Percentiles rank a stretch among this genome's conserved stretches.
These are phyloP conservation scores for Chamaea fasciata DNA, from an alignment of 2,113 vertebrate genomes.

Conservation along the genomic window DNA sequence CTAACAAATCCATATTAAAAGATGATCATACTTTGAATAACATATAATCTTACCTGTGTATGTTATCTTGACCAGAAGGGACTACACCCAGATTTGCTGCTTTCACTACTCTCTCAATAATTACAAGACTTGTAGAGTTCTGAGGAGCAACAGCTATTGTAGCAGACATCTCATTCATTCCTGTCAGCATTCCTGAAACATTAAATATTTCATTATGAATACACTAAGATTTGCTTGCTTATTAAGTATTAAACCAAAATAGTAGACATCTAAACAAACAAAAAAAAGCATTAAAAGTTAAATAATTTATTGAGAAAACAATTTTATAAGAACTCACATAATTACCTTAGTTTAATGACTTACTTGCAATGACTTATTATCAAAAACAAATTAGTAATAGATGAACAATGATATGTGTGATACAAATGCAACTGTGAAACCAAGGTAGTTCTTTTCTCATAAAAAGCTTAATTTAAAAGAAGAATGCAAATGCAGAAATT, in stretches of 20 bases:
- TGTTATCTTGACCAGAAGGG: constrained; percentile 77
- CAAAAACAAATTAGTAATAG: not conserved
- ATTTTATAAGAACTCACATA: not conserved
- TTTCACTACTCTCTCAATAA: constrained; percentile 81
- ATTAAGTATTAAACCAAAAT: not conserved
- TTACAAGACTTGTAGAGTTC: constrained; percentile 71
- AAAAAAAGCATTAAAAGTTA: not conserved
- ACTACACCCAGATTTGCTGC: constrained; percentile 87
- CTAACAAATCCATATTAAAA: not conserved
- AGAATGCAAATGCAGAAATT: not conserved
- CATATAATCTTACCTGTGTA: constrained; percentile 79
- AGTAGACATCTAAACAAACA: not conserved
- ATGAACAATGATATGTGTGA: not conserved
- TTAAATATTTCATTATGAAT: not conserved
- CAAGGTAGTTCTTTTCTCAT: not conserved
- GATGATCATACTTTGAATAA: not conserved
- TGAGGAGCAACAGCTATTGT: constrained; percentile 78
- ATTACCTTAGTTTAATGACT: not conserved
- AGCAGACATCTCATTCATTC: constrained; percentile 92
- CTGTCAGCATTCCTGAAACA: constrained; percentile 83
- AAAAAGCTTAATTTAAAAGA: not conserved
- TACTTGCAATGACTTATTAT: not conserved
- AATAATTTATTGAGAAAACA: not conserved
- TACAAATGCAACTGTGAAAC: not conserved
- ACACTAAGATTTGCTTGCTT: not conserved